A percentile compares a stretch with the other conserved stretches of the same genome.
phyloP scores from a whole-genome alignment of 2,888 invertebrate genomes.

The Hypomecis punctinalis region DNA sequence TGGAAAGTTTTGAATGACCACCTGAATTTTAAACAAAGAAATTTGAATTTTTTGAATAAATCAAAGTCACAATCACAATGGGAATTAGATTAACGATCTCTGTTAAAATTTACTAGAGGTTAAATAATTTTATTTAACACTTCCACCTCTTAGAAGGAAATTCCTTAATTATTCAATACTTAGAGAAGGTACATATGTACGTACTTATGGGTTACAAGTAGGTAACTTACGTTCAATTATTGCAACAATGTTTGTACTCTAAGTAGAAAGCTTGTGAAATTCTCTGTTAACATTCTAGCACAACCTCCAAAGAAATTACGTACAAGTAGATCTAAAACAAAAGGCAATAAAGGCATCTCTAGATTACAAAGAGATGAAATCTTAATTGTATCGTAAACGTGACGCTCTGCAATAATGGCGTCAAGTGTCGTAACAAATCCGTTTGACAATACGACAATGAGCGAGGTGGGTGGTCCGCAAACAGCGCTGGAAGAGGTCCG shows the following conservation, averaged over 20 bases:
- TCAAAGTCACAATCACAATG: slow-evolving; percentile 1
- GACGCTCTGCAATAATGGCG: slow-evolving; percentile 56
- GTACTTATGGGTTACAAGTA: too few relatives aligned
- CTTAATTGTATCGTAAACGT: slow-evolving; percentile 57
- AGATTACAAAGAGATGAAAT: slow-evolving; percentile 50
- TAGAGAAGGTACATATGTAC: too few relatives aligned
- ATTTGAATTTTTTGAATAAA: too few relatives aligned
- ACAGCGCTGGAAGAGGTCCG: slow-evolving; percentile 62
- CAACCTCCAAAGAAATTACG: not conserved
- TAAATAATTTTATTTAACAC: too few relatives aligned
- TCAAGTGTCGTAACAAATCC: slow-evolving; percentile 54
- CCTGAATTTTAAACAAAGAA: slow-evolving; percentile 47
- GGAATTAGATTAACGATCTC: not conserved
- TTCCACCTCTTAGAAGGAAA: too few relatives aligned
- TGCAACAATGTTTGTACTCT: not conserved
- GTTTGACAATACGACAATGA: slow-evolving; percentile 67
- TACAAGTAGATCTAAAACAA: slow-evolving; percentile 35
- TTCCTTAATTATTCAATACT: too few relatives aligned
- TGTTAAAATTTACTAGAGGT: too few relatives aligned
- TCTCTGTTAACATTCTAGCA: not conserved
- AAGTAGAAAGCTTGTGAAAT: not conserved
- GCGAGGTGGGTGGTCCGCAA: slow-evolving; percentile 74
- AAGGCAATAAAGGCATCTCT: slow-evolving; percentile 43
- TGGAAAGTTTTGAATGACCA: slow-evolving; percentile 65
- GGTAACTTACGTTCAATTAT: too few relatives aligned